Base-by-base conservation (phyloP, 2,888 invertebrate species). In the Carterocephalus palaemon region DNA sequence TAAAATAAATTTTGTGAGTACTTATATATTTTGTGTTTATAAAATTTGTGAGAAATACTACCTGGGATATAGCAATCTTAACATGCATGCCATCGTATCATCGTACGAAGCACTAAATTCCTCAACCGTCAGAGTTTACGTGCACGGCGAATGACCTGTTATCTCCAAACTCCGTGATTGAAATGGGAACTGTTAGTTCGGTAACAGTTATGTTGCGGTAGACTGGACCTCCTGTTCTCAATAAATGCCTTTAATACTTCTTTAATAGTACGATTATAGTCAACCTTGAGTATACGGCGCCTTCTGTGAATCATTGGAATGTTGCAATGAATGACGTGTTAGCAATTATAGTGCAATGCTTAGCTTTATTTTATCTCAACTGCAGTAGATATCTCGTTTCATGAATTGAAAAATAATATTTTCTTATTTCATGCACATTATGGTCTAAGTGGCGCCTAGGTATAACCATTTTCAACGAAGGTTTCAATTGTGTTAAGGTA, bases 81-180 rank as follows among this genome's bases (percentile, higher is more conserved):
- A n/a, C n/a, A n/a, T n/a, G n/a, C n/a, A n/a, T n/a, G n/a, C n/a
- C n/a, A n/a, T n/a, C n/a, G n/a, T n/a, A n/a, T n/a, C n/a, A n/a
- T n/a, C n/a, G n/a, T n/a, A n/a, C n/a, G n/a, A n/a, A n/a, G n/a
- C n/a, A n/a, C n/a, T n/a, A n/a, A n/a, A n/a, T n/a, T n/a, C n/a
- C n/a, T n/a, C n/a, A n/a, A n/a, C n/a, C n/a, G n/a, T n/a, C n/a
- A n/a, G n/a, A n/a, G n/a, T n/a, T n/a, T n/a, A n/a, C n/a, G n/a
- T n/a, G n/a, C n/a, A n/a, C n/a, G n/a, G 56, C 59, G 66, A 66
- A 70, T 52, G 62, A 68, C 63, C 63, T 57, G 50, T 66, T 70
- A 67, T 68, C 66, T 55, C 45, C 33, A 43, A 57, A 47, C 23
- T 48, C 28, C 20, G 49, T 54, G 51, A 55, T 57, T 52, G 49